A percentile compares a stretch with the other conserved stretches of the same genome.
Conservation (phyloP, 2,797 vertebrate species). For the Spinus pinus region DNA sequence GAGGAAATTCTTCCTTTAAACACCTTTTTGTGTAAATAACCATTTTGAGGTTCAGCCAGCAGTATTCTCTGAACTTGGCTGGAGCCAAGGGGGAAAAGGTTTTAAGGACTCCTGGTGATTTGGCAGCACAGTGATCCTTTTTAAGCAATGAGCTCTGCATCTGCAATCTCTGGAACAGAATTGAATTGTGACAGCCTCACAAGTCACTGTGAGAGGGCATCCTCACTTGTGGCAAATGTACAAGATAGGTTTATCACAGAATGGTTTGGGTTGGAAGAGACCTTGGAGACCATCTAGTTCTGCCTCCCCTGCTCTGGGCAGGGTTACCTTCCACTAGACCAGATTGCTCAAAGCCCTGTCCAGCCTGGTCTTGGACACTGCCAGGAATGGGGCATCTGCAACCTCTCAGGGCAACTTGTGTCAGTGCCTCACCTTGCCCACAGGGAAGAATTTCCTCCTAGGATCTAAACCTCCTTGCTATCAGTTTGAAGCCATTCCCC, state of each 20-base stretch:
- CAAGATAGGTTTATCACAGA: neutral
- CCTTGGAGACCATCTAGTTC: neutral
- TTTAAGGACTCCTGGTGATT: neutral
- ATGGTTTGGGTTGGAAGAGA: neutral
- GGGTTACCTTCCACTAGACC: neutral
- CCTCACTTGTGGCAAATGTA: fast-evolving
- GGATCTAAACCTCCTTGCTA: neutral
- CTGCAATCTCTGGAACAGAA: neutral
- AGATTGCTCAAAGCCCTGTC: neutral
- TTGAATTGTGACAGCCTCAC: neutral
- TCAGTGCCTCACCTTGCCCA: neutral
- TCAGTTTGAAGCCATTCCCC: neutral
- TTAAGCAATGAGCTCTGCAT: neutral
- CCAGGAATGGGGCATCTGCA: neutral
- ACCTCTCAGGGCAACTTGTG: neutral
- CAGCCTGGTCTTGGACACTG: neutral
- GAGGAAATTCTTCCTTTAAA: neutral
- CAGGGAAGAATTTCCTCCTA: neutral
- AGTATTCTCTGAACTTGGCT: neutral
- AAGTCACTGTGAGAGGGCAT: neutral
- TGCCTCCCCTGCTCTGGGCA: neutral
- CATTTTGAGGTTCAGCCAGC: neutral
- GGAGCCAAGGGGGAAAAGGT: neutral
- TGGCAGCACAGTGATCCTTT: neutral
- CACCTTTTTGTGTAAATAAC: neutral